A percentile compares a stretch with the other conserved stretches of the same genome.
Conservation (phyloP, 1,140 invertebrate genomes). For the Vollenhovia emeryi region DNA sequence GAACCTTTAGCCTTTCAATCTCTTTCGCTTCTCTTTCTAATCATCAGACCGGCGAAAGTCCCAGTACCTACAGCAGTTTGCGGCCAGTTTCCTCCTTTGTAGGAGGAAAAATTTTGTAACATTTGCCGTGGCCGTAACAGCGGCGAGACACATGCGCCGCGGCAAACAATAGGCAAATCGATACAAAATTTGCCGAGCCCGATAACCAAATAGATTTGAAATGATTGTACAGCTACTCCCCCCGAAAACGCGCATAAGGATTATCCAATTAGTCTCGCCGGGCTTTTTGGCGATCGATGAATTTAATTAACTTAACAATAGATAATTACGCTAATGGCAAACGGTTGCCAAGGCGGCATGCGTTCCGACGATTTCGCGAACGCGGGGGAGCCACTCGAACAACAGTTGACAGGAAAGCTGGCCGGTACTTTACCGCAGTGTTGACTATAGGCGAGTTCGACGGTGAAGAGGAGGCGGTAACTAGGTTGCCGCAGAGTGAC, state of each 20-base stretch:
- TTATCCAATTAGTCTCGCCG: neutral
- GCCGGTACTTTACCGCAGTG: conserved; percentile 70
- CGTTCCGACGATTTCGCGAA: conserved; percentile 34
- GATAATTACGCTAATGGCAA: conserved; percentile 37
- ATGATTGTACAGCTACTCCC: neutral
- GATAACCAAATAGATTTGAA: neutral
- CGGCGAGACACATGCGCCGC: neutral
- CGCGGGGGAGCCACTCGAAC: conserved; percentile 37
- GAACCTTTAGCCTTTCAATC: neutral
- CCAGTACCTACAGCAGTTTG: neutral
- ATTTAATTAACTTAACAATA: neutral
- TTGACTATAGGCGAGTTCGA: conserved; percentile 64
- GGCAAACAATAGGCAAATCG: neutral
- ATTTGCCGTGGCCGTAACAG: neutral
- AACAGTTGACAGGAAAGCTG: conserved; percentile 56
- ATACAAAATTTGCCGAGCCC: neutral
- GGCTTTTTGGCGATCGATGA: neutral
- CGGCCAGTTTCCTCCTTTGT: neutral
- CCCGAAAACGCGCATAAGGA: neutral
- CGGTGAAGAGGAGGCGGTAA: conserved; percentile 62
- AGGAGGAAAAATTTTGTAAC: neutral
- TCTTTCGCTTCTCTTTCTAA: neutral
- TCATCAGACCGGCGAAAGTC: neutral
- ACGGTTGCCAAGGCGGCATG: neutral
- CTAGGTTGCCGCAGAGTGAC: conserved; percentile 76